Evolutionary conservation across 30 jellyfish, hydroid and myxozoan genomes (phyloP).

Genomic region (Chironex yamaguchii): DNA sequence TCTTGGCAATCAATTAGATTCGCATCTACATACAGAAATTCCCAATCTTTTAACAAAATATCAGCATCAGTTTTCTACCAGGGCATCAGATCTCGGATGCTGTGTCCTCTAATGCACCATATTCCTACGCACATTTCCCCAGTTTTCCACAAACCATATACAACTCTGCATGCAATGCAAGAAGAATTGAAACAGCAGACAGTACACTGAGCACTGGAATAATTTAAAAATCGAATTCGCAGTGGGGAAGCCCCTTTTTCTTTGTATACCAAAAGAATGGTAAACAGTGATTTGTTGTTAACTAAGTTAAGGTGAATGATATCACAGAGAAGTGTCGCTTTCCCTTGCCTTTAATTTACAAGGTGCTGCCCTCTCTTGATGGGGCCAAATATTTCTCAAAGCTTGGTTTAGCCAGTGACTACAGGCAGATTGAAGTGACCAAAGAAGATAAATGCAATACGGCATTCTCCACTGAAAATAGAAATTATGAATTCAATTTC

Average conservation of each 20-base stretch:
- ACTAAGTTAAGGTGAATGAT: background rate
- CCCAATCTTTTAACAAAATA: too few relatives aligned
- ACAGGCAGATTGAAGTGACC: conserved; percentile 6
- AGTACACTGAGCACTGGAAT: too few relatives aligned
- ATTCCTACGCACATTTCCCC: too few relatives aligned
- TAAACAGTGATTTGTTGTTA: background rate
- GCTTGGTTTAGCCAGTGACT: background rate
- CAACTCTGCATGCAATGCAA: too few relatives aligned
- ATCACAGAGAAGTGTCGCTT: background rate
- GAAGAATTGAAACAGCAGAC: too few relatives aligned
- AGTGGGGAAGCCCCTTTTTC: conserved; percentile 1
- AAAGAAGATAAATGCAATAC: background rate
- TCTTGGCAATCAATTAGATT: too few relatives aligned
- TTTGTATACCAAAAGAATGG: background rate
- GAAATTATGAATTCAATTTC: background rate
- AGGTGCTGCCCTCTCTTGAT: background rate
- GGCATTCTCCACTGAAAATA: background rate
- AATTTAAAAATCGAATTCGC: background rate
- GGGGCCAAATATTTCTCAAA: background rate
- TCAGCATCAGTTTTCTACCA: too few relatives aligned
- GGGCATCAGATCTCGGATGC: too few relatives aligned
- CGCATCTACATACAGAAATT: too few relatives aligned
- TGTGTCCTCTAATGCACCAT: too few relatives aligned
- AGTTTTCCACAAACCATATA: too few relatives aligned
- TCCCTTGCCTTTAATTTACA: background rate